These are phyloP conservation scores for Pseudorhiza aurosa DNA, from an alignment of 30 jellyfish, hydroid and myxozoan genomes.

Conservation along the genomic window DNA sequence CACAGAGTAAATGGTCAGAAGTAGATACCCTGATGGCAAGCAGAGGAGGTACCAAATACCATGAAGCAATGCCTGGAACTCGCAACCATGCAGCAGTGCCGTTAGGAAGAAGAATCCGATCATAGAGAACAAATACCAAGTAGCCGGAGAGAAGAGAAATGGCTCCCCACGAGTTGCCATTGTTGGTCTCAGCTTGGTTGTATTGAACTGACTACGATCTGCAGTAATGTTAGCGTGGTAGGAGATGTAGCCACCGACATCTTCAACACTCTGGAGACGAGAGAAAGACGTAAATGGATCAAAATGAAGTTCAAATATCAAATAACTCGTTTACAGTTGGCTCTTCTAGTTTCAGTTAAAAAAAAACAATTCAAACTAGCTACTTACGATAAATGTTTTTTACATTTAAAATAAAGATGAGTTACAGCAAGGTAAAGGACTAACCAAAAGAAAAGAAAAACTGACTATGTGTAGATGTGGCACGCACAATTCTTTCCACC, in stretches of 20 bases:
- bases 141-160: slow-evolving; percentile 69
- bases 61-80: slow-evolving; percentile 75
- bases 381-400: no score
- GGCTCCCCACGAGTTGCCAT: slow-evolving; percentile 11
- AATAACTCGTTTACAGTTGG: no score
- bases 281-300: no score
- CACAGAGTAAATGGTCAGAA: slow-evolving; percentile 90
- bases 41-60: slow-evolving; percentile 91
- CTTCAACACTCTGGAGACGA: slow-evolving; percentile 82
- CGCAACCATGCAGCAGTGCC: slow-evolving; percentile 92
- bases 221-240: not conserved
- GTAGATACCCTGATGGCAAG: slow-evolving; percentile 94
- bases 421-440: no score
- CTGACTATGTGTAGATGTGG: no score
- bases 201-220: not conserved
- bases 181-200: slow-evolving; percentile 18
- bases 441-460: no score
- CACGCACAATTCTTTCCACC: no score
- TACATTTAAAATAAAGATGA: no score
- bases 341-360: no score
- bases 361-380: no score
- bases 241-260: slow-evolving; percentile 49
- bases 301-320: no score
- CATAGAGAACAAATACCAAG: slow-evolving; percentile 88
- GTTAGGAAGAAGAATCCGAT: slow-evolving; percentile 76